Evolutionary conservation across 1,140 invertebrate genomes (phyloP), one percentile per base, ranked within the genome.

Genomic region (Drosophila sechellia): DNA sequence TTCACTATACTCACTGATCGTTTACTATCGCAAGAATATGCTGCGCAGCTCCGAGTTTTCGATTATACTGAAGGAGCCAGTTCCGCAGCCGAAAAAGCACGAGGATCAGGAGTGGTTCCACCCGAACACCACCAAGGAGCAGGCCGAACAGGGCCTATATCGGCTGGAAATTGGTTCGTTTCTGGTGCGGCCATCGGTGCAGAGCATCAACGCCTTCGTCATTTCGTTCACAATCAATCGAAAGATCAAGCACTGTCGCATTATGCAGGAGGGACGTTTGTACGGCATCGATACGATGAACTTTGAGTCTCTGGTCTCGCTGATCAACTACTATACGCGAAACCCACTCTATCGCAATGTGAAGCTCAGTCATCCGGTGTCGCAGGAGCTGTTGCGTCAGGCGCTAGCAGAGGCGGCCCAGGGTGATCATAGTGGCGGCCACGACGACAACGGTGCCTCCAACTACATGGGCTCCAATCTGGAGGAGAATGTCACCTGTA

Each of bases 41-140:
- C 91, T 99, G 42, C 94, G 97, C 17, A 98, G 96, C 92, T 96
- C 96, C 92, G 97, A 98, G 91, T 98, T 98, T 93, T 94, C 96
- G 12, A 97, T 99, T 55, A 96, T 95, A 0, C 93, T 99, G 0
- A 95, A 95, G 85, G 96, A 98, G 91, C 97, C 98, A 0, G 98
- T 99, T 0, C 98, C 98, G 3, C 98, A 99, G 92, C 97, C 97
- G 12, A 97, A 97, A 76, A 97, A 97, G 90, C 98, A 99, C 80
- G 97, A 98, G 92, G 96, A 95, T 49, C 97, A 98, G 93, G 96
- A 97, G 75, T 99, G 98, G 98, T 99, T 96, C 93, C 96, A 98
- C 90, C 94, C 96, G 4, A 94, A 96, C 31, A 96, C 96, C 49
- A 95, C 95, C 1, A 94, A 98, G 66, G 94, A 94, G 27, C 94